Conservation (phyloP, 2,113 vertebrate genomes). For the Gopherus evgoodei region DNA sequence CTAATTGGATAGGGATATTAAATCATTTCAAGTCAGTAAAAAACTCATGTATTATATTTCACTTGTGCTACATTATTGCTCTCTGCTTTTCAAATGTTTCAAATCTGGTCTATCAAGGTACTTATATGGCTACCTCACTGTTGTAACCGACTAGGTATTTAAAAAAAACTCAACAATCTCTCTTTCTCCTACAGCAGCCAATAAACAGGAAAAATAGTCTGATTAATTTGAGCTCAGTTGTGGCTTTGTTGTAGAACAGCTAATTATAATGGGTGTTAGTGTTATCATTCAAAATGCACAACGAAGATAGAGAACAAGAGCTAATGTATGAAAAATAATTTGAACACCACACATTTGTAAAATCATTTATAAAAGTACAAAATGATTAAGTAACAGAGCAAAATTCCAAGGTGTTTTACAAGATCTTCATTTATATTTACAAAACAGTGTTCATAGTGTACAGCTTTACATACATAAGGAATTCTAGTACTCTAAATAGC, state of each 20-base stretch:
- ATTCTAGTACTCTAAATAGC: accelerated
- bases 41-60: background rate
- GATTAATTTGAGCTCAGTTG: background rate
- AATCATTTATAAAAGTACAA: accelerated
- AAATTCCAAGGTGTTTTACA: accelerated
- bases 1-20: background rate
- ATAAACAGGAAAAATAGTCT: slow-evolving; percentile 20
- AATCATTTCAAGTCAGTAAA: background rate
- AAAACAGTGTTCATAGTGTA: background rate
- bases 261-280: background rate
- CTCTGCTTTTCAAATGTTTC: background rate
- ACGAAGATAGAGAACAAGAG: background rate
- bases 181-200: slow-evolving; percentile 26
- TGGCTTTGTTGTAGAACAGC: background rate
- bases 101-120: background rate
- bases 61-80: background rate
- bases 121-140: background rate
- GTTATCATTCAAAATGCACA: background rate
- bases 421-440: background rate
- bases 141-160: background rate
- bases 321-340: background rate
- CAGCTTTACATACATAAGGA: background rate
- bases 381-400: background rate
- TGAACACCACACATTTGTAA: accelerated
- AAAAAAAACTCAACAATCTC: background rate